These are phyloP conservation scores for Lathamus discolor DNA, from an alignment of 2,113 vertebrate species.

Conservation along the genomic window DNA sequence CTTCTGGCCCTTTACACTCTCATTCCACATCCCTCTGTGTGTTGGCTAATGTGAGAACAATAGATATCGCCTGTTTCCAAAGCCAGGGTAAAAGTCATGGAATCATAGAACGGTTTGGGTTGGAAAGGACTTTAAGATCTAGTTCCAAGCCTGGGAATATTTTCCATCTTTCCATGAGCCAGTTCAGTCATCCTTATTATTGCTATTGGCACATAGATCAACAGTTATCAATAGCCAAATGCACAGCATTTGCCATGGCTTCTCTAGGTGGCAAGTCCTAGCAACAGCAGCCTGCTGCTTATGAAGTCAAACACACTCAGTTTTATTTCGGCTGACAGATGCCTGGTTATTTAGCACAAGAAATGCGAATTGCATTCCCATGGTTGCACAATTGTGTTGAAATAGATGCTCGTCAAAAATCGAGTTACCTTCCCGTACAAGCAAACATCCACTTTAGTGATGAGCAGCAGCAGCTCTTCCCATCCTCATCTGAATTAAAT, in stretches of 20 bases:
- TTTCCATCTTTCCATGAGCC: not conserved
- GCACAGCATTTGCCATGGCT: not conserved
- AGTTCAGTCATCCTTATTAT: not conserved
- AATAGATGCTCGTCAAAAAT: not conserved
- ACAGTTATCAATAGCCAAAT: not conserved
- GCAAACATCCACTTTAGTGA: not conserved
- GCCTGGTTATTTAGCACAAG: not conserved
- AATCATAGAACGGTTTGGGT: not conserved
- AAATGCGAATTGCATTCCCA: not conserved
- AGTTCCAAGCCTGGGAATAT: not conserved
- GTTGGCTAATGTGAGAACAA: not conserved
- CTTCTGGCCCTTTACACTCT: not conserved
- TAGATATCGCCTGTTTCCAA: not conserved
- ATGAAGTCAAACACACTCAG: not conserved
- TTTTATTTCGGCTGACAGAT: slow-evolving; percentile 31
- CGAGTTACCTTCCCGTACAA: not conserved
- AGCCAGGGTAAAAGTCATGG: not conserved
- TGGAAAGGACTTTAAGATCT: not conserved
- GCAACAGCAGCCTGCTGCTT: slow-evolving; percentile 2
- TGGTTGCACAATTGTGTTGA: not conserved
- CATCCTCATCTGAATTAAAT: not conserved
- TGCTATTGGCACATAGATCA: not conserved
- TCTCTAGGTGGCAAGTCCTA: not conserved
- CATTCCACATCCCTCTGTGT: not conserved
- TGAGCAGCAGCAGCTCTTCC: not conserved